phyloP scores from a whole-genome alignment of 1,140 invertebrate genomes.

The Hyposmocoma kahamanoa region DNA sequence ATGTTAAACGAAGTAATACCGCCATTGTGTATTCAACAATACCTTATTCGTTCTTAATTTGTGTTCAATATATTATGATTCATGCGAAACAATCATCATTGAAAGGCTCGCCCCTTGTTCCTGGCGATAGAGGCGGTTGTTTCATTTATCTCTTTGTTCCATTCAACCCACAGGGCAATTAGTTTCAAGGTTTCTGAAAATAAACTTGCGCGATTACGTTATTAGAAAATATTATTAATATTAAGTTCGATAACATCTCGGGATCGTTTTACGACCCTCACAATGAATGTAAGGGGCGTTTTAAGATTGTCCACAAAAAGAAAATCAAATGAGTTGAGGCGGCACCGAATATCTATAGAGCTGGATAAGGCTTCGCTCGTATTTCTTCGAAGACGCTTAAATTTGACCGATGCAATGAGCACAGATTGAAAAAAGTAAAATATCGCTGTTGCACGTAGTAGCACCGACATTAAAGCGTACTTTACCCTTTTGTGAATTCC shows the following conservation, averaged over 20 bases:
- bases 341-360: neutral
- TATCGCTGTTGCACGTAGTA: no score
- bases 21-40: conserved; percentile 15
- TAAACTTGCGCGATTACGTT: conserved; percentile 24
- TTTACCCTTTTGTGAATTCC: no score
- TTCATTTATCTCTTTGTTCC: conserved; percentile 32
- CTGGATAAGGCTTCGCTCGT: neutral
- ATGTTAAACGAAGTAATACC: conserved; percentile 10
- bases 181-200: conserved; percentile 24
- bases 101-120: conserved; percentile 12
- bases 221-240: conserved; percentile 32
- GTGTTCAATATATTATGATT: conserved; percentile 26
- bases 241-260: conserved; percentile 34
- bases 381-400: no score
- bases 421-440: no score
- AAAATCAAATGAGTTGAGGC: conserved; percentile 16
- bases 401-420: no score
- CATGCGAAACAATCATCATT: conserved; percentile 32
- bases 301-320: conserved; percentile 21
- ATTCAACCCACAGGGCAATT: conserved; percentile 30
- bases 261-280: conserved; percentile 19
- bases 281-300: conserved; percentile 27
- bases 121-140: conserved; percentile 13
- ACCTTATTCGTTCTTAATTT: conserved; percentile 21
- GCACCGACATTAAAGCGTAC: no score